Evolutionary conservation across 2,888 invertebrate genomes (phyloP).

Genomic region (Orchesellides sinensis): DNA sequence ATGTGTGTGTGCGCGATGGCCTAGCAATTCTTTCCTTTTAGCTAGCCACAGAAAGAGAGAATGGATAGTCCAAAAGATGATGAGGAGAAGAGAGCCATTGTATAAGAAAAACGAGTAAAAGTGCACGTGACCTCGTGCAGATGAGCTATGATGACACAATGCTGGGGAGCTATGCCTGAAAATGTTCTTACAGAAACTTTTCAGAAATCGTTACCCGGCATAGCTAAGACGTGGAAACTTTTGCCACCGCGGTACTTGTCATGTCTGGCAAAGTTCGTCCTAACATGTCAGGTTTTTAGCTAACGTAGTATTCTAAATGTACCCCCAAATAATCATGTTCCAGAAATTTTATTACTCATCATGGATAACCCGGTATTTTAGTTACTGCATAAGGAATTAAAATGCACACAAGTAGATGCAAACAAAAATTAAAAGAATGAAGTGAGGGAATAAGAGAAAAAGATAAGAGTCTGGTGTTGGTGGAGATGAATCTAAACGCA

Average conservation of each 20-base stretch:
- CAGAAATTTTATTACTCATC: conserved; percentile 6
- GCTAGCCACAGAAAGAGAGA: conserved; percentile 8
- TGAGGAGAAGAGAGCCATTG: background rate
- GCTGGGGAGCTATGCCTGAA: conserved; percentile 6
- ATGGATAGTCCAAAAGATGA: background rate
- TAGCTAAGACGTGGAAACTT: background rate
- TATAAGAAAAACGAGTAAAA: conserved; percentile 45
- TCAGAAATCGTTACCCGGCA: conserved; percentile 20
- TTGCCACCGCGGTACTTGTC: no score
- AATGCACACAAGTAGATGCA: no score
- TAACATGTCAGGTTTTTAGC: no score
- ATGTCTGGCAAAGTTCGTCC: no score
- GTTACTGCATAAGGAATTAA: conserved; percentile 15
- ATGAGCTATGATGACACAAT: conserved; percentile 34
- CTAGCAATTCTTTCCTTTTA: conserved; percentile 1
- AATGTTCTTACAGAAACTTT: background rate
- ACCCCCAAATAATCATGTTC: no score
- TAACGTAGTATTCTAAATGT: no score
- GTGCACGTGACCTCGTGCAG: conserved; percentile 62
- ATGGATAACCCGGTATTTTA: background rate
- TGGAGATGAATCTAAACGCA: background rate
- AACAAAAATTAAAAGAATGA: no score
- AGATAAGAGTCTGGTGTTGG: background rate
- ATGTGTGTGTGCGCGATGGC: background rate
- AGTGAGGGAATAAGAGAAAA: background rate